phyloP scores from a whole-genome alignment of 2,888 invertebrate species.

The Girardia tigrina region DNA sequence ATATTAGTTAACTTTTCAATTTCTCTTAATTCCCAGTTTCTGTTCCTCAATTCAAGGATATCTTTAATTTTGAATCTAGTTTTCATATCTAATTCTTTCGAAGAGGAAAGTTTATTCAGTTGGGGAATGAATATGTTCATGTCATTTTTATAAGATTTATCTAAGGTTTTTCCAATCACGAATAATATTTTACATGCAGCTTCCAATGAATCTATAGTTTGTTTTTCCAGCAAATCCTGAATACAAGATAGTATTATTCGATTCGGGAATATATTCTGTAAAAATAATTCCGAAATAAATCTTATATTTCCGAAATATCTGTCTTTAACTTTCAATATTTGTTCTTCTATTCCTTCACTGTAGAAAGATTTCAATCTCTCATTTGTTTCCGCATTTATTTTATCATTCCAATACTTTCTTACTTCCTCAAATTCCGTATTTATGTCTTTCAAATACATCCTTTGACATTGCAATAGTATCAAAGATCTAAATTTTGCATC shows the following conservation, averaged over 20 bases:
- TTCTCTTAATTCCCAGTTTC: neutral
- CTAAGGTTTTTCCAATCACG: neutral
- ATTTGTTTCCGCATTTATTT: neutral
- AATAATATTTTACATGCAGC: neutral
- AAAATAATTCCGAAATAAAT: conserved; percentile 7
- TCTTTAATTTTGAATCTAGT: neutral
- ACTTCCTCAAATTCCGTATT: neutral
- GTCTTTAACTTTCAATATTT: conserved; percentile 9
- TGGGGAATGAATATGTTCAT: neutral
- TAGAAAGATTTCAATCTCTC: neutral
- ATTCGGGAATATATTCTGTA: neutral
- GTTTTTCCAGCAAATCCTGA: neutral
- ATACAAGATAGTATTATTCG: neutral
- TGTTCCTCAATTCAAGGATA: neutral
- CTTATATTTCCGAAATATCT: neutral
- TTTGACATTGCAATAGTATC: neutral
- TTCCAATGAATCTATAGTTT: neutral
- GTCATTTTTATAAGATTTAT: neutral
- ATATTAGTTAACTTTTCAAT: neutral
- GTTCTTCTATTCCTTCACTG: neutral
- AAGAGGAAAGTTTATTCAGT: neutral
- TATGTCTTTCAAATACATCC: neutral
- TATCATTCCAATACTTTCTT: neutral
- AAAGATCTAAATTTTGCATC: neutral
- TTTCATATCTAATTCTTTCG: neutral